phyloP scores from a whole-genome alignment of 2,888 invertebrate species.

The Drosophila merina region DNA sequence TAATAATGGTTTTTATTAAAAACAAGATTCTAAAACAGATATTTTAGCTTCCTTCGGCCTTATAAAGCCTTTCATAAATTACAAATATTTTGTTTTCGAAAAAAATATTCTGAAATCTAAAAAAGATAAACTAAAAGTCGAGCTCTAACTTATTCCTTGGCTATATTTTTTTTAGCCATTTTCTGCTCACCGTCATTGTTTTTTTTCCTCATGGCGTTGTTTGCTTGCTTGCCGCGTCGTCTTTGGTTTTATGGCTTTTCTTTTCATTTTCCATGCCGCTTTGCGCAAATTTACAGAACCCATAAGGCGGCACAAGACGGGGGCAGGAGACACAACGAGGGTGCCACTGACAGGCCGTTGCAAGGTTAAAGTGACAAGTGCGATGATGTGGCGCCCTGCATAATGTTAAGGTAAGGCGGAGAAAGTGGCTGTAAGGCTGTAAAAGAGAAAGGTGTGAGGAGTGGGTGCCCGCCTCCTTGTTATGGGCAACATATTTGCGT shows the following conservation, averaged over 20 bases:
- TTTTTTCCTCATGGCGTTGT: conserved; percentile 33
- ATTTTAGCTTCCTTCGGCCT: too few relatives aligned
- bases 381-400: conserved; percentile 74
- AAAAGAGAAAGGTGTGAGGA: background rate
- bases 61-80: too few relatives aligned
- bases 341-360: conserved; percentile 71
- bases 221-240: conserved; percentile 69
- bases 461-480: conserved; percentile 15
- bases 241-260: conserved; percentile 79
- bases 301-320: background rate
- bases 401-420: conserved; percentile 65
- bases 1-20: too few relatives aligned
- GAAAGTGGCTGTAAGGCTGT: conserved; percentile 9
- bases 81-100: too few relatives aligned
- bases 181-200: conserved; percentile 26
- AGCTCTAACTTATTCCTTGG: too few relatives aligned
- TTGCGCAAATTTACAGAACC: conserved; percentile 73
- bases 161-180: conserved; percentile 27
- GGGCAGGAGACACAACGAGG: conserved; percentile 14
- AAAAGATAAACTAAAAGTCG: too few relatives aligned
- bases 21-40: too few relatives aligned
- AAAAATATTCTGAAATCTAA: too few relatives aligned
- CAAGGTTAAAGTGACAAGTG: conserved; percentile 80
- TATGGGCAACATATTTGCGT: conserved; percentile 76
- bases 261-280: conserved; percentile 76